Evolutionary conservation across 1,140 invertebrate genomes (phyloP), one percentile per base, ranked within the genome.

Genomic region (Caerostris extrusa): DNA sequence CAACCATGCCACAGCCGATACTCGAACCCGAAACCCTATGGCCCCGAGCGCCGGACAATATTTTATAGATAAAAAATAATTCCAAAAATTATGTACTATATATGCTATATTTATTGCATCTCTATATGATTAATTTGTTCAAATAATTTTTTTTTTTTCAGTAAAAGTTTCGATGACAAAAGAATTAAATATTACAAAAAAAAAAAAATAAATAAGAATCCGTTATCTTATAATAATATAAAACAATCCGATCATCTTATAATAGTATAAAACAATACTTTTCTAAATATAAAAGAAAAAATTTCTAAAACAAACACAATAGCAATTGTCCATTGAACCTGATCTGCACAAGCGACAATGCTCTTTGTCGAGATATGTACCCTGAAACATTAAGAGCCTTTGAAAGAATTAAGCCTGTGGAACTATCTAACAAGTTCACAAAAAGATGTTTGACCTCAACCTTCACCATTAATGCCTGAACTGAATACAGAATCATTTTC

Each of bases 401-500:
- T 50, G 12, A 12, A 50, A 77, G 71, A 77, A 77, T 12, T 50
- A 12, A 77, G 34, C 71, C 2, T 50, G 14, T 8, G 71, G 12
- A 77, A 10, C 71, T 4, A 77, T 53, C 53, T 53, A 50, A 77
- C 71, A 77, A 77, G 71, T 77, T 77, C 71, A 50, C 34, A 50
- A 77, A 34, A 5, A 77, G 71, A 77, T 19, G 14, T 12, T 77
- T 77, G 71, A 77, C 71, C 71, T 77, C 34, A 77, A 77, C 71
- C 71, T 77, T 77, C 71, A 10, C 17, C 12, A 34, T 34, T 34
- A 64, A 64, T 64, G 61, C 17, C 71, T 77, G 71, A 77, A 77
- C 71, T 77, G 34, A 77, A 77, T 77, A 77, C 34, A 7, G 71
- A 77, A 50, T 7, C 10, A 77, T 8, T 77, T 77, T 50, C 71